phyloP scores from a whole-genome alignment of 2,797 vertebrate genomes.

The Gambelia wislizenii region DNA sequence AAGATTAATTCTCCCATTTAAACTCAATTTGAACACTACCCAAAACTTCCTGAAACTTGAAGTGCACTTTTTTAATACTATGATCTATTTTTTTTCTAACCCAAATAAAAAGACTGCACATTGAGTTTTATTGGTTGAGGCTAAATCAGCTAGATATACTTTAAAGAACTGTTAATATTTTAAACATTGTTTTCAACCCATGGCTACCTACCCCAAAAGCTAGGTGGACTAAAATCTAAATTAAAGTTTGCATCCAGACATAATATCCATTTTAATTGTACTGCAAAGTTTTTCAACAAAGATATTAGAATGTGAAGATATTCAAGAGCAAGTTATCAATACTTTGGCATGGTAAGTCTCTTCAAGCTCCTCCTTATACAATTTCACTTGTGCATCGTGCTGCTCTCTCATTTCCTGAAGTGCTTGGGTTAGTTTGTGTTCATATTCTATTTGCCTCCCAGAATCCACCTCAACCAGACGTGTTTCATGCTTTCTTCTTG shows the following conservation, averaged over 20 bases:
- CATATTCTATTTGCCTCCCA: slow-evolving; percentile 86
- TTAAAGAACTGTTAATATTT: not conserved
- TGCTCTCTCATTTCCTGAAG: slow-evolving; percentile 87
- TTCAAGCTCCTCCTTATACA: slow-evolving; percentile 90
- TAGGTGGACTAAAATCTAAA: not conserved
- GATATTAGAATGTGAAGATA: not conserved
- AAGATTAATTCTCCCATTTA: not conserved
- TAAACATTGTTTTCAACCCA: not conserved
- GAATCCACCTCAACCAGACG: slow-evolving; percentile 88
- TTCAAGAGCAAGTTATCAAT: slow-evolving; percentile 2
- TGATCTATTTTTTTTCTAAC: not conserved
- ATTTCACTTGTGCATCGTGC: slow-evolving; percentile 85
- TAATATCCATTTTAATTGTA: not conserved
- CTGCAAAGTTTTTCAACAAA: not conserved
- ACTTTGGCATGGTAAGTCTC: slow-evolving; percentile 87
- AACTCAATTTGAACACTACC: not conserved
- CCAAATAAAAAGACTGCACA: not conserved
- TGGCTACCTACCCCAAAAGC: not conserved
- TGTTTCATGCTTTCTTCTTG: slow-evolving; percentile 81
- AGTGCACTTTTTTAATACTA: not conserved
- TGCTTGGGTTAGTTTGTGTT: slow-evolving; percentile 87
- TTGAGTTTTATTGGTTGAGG: not conserved
- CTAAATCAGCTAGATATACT: not conserved
- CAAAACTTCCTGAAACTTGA: not conserved
- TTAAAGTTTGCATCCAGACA: not conserved